Percentiles rank a stretch among this genome's conserved stretches.
Evolutionary conservation across 2,888 invertebrate genomes (phyloP).

Genomic region (Andrena haemorrhoa): DNA sequence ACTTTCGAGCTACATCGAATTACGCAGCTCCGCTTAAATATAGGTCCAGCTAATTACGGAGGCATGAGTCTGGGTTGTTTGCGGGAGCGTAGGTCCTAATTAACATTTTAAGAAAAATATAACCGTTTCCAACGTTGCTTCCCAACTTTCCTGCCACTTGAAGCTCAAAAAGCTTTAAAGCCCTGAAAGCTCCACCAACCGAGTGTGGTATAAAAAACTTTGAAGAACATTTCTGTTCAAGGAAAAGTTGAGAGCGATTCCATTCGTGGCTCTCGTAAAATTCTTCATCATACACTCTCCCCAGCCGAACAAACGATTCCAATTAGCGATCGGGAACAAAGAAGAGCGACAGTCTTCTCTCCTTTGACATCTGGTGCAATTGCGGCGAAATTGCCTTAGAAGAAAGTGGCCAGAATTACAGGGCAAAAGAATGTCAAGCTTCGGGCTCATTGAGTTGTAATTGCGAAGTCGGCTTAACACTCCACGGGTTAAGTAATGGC

Average conservation of each 20-base stretch:
- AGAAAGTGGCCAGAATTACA: conserved; percentile 29
- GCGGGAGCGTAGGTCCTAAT: not conserved
- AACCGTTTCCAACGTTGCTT: conserved; percentile 2
- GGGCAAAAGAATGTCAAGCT: conserved; percentile 28
- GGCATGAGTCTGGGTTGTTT: conserved; percentile 3
- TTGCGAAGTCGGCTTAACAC: conserved; percentile 3
- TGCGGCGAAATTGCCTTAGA: conserved; percentile 38
- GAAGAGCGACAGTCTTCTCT: conserved; percentile 17
- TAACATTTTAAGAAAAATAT: not conserved
- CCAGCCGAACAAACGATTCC: conserved; percentile 36
- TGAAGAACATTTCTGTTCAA: conserved; percentile 4
- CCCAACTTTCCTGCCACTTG: conserved; percentile 15
- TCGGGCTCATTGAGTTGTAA: conserved; percentile 38
- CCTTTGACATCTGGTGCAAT: conserved; percentile 44
- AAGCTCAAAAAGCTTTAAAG: conserved; percentile 16
- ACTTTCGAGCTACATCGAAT: no score
- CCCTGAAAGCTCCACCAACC: not conserved
- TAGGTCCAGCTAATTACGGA: conserved; percentile 2
- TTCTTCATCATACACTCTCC: conserved; percentile 33
- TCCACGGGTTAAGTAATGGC: not conserved
- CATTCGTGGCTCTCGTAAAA: not conserved
- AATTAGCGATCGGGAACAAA: conserved; percentile 37
- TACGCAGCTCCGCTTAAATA: not conserved
- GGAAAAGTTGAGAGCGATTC: not conserved
- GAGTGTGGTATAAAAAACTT: not conserved